Percentiles rank a stretch among this genome's conserved stretches.
Evolutionary conservation across 2,113 vertebrate genomes (phyloP).

Genomic region (Solenodon paradoxus): DNA sequence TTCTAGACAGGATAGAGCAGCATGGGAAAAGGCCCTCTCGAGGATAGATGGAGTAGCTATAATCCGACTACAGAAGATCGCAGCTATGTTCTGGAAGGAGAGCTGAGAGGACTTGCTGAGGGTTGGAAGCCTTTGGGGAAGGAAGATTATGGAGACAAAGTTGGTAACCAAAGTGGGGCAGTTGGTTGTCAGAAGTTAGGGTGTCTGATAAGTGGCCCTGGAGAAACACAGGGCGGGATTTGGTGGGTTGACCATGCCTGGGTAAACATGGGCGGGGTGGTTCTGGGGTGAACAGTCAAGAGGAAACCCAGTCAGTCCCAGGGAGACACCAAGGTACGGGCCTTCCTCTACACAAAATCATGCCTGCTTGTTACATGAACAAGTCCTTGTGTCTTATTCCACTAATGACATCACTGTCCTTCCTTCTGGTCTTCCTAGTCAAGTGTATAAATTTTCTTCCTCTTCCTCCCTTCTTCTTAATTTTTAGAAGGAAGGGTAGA

Average conservation of each 20-base stretch:
- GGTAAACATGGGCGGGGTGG: rapidly evolving
- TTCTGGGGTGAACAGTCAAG: background rate
- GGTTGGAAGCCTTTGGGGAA: background rate
- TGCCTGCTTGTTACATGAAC: background rate
- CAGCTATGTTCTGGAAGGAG: background rate
- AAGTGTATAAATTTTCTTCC: background rate
- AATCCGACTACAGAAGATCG: too few relatives aligned
- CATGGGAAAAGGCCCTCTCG: background rate
- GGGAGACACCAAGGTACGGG: background rate
- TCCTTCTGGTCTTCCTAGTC: background rate
- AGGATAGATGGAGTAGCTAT: background rate
- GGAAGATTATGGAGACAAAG: background rate
- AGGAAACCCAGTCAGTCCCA: background rate
- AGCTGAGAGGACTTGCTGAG: background rate
- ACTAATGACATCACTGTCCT: background rate
- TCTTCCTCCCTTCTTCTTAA: background rate
- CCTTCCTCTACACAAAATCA: background rate
- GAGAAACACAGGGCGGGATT: background rate
- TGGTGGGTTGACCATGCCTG: background rate
- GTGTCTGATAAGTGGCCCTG: background rate
- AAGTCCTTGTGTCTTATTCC: background rate
- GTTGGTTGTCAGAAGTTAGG: background rate
- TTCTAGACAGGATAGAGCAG: background rate
- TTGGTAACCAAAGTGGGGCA: background rate
- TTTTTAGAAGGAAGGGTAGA: too few relatives aligned